Conservation (phyloP, 2,113 vertebrate species). For the Brachypodius melanocephalos region DNA sequence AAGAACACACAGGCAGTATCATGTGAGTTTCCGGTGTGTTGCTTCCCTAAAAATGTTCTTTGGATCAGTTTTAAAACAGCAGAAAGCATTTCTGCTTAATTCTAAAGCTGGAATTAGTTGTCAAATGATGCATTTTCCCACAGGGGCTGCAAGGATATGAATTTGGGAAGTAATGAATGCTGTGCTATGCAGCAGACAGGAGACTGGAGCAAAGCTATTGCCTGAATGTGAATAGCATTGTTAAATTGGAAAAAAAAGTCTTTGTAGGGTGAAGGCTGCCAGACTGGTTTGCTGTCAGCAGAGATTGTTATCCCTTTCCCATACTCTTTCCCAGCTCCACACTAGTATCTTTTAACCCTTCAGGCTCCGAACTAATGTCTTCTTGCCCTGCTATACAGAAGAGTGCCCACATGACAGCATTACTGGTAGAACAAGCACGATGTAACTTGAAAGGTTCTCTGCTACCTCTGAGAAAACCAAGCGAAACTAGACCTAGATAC, state of each 20-base stretch:
- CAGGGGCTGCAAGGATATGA: background rate
- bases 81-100: background rate
- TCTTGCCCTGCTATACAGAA: background rate
- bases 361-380: background rate
- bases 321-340: background rate
- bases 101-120: background rate
- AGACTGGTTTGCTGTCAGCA: slow-evolving; percentile 15
- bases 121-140: background rate
- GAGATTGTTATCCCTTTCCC: background rate
- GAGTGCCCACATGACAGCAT: background rate
- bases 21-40: background rate
- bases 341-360: background rate
- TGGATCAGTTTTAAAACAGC: background rate
- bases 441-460: background rate
- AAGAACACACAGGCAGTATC: background rate
- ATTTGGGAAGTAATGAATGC: background rate
- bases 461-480: background rate
- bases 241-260: background rate
- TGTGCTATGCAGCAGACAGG: background rate
- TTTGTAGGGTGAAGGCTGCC: background rate
- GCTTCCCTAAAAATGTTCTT: background rate
- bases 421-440: background rate
- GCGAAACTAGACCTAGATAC: background rate
- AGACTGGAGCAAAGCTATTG: background rate
- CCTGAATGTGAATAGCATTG: background rate